Conservation (phyloP, 2,113 vertebrate genomes). For the Scopus umbretta region DNA sequence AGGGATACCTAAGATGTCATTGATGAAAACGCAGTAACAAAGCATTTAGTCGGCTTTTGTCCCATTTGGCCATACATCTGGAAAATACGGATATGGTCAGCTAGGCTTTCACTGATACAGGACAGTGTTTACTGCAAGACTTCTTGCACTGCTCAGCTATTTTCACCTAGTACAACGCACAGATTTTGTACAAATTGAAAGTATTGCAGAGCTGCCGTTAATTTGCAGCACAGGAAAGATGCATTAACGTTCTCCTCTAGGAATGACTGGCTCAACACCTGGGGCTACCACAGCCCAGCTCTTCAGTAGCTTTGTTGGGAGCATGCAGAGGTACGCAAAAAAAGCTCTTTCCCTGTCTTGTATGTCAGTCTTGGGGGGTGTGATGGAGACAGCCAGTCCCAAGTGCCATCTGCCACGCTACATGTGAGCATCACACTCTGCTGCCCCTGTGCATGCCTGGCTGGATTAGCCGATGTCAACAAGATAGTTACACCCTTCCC, state of each 20-base stretch:
- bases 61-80: background rate
- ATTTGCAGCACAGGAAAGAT: background rate
- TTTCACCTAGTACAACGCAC: background rate
- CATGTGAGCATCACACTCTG: slow-evolving; percentile 37
- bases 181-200: background rate
- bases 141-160: background rate
- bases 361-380: background rate
- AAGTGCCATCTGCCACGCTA: background rate
- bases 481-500: slow-evolving; percentile 13
- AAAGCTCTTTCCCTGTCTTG: background rate
- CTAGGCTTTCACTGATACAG: background rate
- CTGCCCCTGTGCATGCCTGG: background rate
- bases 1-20: background rate
- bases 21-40: background rate
- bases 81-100: background rate
- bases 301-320: background rate
- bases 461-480: slow-evolving; percentile 20
- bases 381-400: slow-evolving; percentile 34
- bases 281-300: background rate
- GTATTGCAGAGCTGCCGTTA: background rate
- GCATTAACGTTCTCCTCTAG: background rate
- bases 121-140: background rate
- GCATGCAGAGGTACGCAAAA: accelerated
- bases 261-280: background rate
- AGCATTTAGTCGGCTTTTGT: background rate